Base-by-base conservation (phyloP, 2,888 invertebrate species). In the Dexiosoma caninum region DNA sequence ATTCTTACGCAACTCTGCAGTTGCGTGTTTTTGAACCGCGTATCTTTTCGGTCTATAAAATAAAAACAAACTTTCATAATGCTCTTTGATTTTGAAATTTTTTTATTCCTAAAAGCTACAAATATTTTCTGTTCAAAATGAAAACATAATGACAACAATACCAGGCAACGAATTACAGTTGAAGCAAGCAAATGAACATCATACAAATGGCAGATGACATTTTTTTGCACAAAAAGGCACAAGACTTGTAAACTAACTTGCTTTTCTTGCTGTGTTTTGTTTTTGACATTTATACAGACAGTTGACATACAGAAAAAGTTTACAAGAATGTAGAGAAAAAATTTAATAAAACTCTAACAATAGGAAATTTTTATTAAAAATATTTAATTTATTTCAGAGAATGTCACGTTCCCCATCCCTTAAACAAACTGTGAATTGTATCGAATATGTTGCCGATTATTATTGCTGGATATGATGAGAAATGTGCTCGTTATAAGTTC, bases 121-220 rank as follows among this genome's bases (percentile, higher is more conserved):
- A 40, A 66, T 27, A 19, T 40, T 23, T 14, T 12, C 0, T 5
- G n/a, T 16, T 37, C 23, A 23, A 51, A 66, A 10, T 14, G 27
- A 44, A 62, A 60, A 42, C 14, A 6, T 3, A 66, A 37, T 40
- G 35, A 60, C 23, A 67, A 30, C 6, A 53, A 67, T n/a, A 32
- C 19, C 19, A 1, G 42, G 19, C 30, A 40, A n/a, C n/a, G 12
- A 42, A 51, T 40, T 32, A 30, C 19, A 19, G 19, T 42, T 62
- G 40, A 46, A 27, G 16, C 46, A 70, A 35, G 32, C 42, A 53
- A 62, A 46, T 35, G 30, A 62, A 51, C 62, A 53, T 21, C 12
- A 62, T 21, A 42, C 42, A 62, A 23, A 49, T 30, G 42, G 35
- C 62, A 62, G 16, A 44, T 72, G 72, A 72, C 72, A 72, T 53